Base-by-base conservation (phyloP, 2,888 invertebrate species). In the Cheilosia grossa region DNA sequence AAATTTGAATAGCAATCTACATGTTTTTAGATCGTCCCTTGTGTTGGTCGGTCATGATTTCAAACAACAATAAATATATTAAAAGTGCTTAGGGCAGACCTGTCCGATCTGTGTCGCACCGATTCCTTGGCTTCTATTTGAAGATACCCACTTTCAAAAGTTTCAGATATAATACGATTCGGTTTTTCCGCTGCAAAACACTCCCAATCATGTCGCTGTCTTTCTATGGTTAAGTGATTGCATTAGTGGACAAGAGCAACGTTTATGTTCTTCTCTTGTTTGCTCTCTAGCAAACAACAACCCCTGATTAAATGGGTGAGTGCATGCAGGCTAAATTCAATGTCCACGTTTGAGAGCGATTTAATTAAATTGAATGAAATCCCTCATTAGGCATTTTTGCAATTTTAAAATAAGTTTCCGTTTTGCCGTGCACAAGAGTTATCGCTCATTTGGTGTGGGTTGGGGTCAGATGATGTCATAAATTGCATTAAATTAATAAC, bases 331-430 rank as follows among this genome's bases (percentile, higher is more conserved):
- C 69, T 79, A 58, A 69, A 83, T 53, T 79, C 64, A 74, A 37
- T 79, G 78, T 67, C 78, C 82, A 78, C 78, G 47, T 73, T 73
- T 82, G 78, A 73, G 79, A 74, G 73, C 61, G 73, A 79, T 79
- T 79, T 83, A 83, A 83, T 83, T 83, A 69, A 82, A 82, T 82
- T 82, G 67, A 82, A 82, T 82, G 67, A 79, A 83, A 83, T 83
- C 73, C 66, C 67, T 79, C 79, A 82, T 83, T 79, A 83, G 69
- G 73, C 63, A 64, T 83, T 74, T 78, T 69, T 73, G 82, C 53
- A 78, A 54, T 77, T 82, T 75, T 72, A 59, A 66, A 77, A 70
- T 66, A 78, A 82, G 78, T 67, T 78, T 82, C 82, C 82, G 82
- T 67, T 82, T 44, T 47, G 30, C 24, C 70, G 70, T 72, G 59